Conservation (phyloP, 2,113 vertebrate genomes). For the Chloropsis cyanopogon region DNA sequence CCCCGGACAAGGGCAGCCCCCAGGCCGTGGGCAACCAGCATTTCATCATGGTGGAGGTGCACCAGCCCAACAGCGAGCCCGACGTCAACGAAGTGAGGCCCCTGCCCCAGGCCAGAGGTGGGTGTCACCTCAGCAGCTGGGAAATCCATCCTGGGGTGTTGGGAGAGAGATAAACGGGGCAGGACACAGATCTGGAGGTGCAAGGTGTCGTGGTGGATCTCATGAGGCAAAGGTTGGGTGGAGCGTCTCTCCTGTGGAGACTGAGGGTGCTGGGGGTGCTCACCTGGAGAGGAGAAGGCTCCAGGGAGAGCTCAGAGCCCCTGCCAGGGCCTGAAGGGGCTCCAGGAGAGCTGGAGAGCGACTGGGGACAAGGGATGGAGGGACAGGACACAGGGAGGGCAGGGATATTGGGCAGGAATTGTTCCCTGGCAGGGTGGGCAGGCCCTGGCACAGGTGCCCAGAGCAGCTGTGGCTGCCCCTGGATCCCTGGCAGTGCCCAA, state of each 20-base stretch:
- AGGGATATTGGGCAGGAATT: background rate
- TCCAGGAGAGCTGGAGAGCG: background rate
- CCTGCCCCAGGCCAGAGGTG: conserved; percentile 90
- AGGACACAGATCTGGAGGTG: background rate
- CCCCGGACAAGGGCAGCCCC: conserved; percentile 62
- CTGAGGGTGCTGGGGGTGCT: background rate
- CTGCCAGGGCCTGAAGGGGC: background rate
- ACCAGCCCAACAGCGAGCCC: conserved; percentile 90
- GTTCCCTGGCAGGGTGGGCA: background rate
- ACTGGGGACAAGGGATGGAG: background rate
- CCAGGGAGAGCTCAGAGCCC: background rate
- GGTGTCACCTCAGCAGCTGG: background rate
- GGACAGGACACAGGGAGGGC: background rate
- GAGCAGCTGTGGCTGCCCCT: background rate
- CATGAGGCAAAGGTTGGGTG: background rate
- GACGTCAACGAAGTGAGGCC: conserved; percentile 94
- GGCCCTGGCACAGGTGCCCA: background rate
- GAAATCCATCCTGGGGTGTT: background rate
- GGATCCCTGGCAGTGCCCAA: background rate
- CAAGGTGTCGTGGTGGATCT: background rate
- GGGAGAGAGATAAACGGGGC: background rate
- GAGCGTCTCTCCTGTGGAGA: background rate
- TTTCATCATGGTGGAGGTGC: conserved; percentile 95
- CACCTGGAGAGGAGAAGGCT: background rate
- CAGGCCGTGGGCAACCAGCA: conserved; percentile 75